A percentile compares a stretch with the other conserved stretches of the same genome.
phyloP scores from a whole-genome alignment of 2,888 invertebrate species.

The Escarpia spicata region DNA sequence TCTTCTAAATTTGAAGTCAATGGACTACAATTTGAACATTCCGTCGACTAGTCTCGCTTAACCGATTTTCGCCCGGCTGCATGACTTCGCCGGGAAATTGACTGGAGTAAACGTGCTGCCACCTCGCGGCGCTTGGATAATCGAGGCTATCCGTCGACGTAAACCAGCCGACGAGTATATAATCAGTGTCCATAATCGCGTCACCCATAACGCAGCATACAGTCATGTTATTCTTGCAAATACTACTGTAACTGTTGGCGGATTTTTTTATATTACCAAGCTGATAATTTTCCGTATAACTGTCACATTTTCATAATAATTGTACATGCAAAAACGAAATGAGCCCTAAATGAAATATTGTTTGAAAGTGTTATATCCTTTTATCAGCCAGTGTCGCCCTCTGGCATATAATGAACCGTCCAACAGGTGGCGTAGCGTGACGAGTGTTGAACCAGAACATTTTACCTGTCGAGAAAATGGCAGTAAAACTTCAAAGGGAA shows the following conservation, averaged over 20 bases:
- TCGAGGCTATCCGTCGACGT: too few species aligned
- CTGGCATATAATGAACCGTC: neutral
- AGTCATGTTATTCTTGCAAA: neutral
- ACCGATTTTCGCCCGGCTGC: too few species aligned
- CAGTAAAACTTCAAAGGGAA: slow-evolving; percentile 20
- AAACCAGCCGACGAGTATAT: neutral
- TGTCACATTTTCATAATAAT: neutral
- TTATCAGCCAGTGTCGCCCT: neutral
- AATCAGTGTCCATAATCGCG: neutral
- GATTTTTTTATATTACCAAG: neutral
- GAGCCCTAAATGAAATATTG: neutral
- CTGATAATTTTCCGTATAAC: neutral
- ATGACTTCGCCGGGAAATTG: too few species aligned
- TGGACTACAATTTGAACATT: too few species aligned
- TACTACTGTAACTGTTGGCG: neutral
- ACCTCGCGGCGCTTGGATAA: too few species aligned
- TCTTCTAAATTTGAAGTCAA: too few species aligned
- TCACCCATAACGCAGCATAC: neutral
- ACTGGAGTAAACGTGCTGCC: too few species aligned
- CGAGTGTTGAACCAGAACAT: neutral
- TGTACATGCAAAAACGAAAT: neutral
- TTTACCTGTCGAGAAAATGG: neutral
- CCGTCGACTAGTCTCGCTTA: too few species aligned
- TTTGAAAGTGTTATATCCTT: neutral
- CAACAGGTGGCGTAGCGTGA: neutral